Percentiles rank a stretch among this genome's conserved stretches.
Evolutionary conservation across 2,888 invertebrate species (phyloP).

Genomic region (Cosmia trapezina): DNA sequence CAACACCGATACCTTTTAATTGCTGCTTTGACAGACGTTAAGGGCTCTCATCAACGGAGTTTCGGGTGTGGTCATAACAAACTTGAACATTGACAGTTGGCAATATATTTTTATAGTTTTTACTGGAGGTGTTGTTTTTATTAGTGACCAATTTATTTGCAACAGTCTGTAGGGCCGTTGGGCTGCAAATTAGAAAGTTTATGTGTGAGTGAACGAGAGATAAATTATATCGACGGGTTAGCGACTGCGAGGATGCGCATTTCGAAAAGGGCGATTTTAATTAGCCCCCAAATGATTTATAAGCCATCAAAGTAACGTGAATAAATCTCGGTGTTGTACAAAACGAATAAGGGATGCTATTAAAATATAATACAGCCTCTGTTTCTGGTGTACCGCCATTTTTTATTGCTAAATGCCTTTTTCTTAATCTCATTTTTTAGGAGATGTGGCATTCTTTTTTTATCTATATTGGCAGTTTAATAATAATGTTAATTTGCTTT

Average conservation of each 20-base stretch:
- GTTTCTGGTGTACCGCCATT: conserved; percentile 49
- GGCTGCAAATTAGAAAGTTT: conserved; percentile 89
- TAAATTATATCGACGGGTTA: conserved; percentile 86
- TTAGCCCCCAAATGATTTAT: conserved; percentile 86
- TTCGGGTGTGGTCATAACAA: conserved; percentile 86
- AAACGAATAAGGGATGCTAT: conserved; percentile 63
- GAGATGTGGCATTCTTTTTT: not conserved
- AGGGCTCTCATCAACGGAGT: conserved; percentile 79
- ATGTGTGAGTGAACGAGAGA: conserved; percentile 82
- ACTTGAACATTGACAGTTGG: conserved; percentile 83
- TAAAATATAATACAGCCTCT: conserved; percentile 55
- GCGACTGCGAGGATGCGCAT: conserved; percentile 75
- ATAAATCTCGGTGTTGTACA: conserved; percentile 76
- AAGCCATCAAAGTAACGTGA: conserved; percentile 79
- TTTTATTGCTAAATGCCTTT: conserved; percentile 56
- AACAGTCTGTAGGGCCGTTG: conserved; percentile 74
- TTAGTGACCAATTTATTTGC: conserved; percentile 83
- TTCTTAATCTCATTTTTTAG: conserved; percentile 15
- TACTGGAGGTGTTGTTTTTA: conserved; percentile 85
- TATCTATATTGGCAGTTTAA: not conserved
- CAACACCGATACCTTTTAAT: conserved; percentile 87
- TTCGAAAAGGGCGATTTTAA: conserved; percentile 85
- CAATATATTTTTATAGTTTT: conserved; percentile 87
- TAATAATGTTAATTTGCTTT: not conserved
- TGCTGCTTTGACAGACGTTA: conserved; percentile 89